A percentile compares a stretch with the other conserved stretches of the same genome.
These are phyloP conservation scores for Pocillopora verrucosa DNA, from an alignment of 64 coral and sea anemone genomes.

Conservation along the genomic window DNA sequence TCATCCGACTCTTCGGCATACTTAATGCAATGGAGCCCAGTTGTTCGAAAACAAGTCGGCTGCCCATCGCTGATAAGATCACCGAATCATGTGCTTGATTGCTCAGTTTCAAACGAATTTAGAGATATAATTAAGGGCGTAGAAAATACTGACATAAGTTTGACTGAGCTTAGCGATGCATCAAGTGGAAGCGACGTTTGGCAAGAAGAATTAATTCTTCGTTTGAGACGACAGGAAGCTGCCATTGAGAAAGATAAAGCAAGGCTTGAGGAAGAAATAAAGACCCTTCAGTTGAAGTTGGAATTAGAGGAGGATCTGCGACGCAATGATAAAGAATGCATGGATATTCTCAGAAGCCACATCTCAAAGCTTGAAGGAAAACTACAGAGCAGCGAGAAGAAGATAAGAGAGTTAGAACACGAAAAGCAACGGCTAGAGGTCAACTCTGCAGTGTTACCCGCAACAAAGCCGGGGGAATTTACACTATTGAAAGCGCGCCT, in stretches of 20 bases:
- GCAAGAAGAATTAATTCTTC: conserved; percentile 32
- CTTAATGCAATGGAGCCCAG: background rate
- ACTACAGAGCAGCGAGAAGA: conserved; percentile 68
- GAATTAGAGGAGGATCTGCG: conserved; percentile 79
- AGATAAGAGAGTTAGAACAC: conserved; percentile 55
- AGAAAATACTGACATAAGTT: conserved; percentile 14
- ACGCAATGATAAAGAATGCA: conserved; percentile 84
- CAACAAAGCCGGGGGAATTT: conserved; percentile 19
- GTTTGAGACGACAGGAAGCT: conserved; percentile 13
- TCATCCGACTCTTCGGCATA: background rate
- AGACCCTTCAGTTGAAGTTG: conserved; percentile 66
- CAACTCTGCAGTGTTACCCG: conserved; percentile 45
- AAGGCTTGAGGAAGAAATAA: conserved; percentile 74
- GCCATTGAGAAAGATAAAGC: conserved; percentile 33
- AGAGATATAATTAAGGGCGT: background rate
- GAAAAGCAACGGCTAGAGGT: conserved; percentile 55
- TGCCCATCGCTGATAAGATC: conserved; percentile 17
- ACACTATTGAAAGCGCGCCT: conserved; percentile 21
- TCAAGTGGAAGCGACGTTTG: conserved; percentile 27
- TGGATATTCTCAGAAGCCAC: conserved; percentile 80
- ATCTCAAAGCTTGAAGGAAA: conserved; percentile 74
- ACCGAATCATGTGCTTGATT: conserved; percentile 21
- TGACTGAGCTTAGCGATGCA: conserved; percentile 39
- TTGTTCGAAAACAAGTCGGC: background rate
- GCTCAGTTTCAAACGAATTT: conserved; percentile 25